Evolutionary conservation across 2,113 vertebrate genomes (phyloP), one percentile per base, ranked within the genome.

Genomic region (Orycteropus afer): DNA sequence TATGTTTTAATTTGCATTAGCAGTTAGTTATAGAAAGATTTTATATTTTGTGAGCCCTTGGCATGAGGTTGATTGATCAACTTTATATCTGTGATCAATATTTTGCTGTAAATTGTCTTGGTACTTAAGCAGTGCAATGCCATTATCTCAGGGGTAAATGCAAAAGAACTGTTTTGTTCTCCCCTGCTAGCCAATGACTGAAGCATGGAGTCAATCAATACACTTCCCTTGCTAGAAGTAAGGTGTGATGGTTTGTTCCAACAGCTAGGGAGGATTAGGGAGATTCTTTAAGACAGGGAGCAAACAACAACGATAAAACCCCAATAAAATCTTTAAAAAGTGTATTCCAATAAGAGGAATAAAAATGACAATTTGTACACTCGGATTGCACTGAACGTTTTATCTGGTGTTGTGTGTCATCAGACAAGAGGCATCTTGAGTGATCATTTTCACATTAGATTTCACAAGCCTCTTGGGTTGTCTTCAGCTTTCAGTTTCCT

Each of bases 401-500:
- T 98, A 98, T 99, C 98, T 99, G 99, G 99, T 98, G 96, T 99
- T 98, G 98, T 98, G 98, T 98, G 98, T 98, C 98, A 98, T 98
- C 98, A 98, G 98, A 98, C 98, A 98, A 97, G 97, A 99, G 98
- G 98, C 98, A 98, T 99, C 98, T 98, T 98, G 98, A 98, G 97
- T 97, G 99, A 98, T 98, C 96, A 93, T 98, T 98, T 98, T 98
- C 97, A 97, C 97, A 98, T 98, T 97, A 96, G 95, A 97, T 98
- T 98, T 98, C 97, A 98, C 97, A 95, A 98, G 98, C 98, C 97
- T 98, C 96, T 97, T 17, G 96, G 88, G 49, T 94, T 86, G 89
- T 98, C 98, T 99, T 99, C 99, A 99, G 99, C 99, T 99, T 98
- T 99, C 99, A 89, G 98, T 99, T 98, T 99, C 99, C 99, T 99